These are phyloP conservation scores for Pycnomerus fuliginosus DNA, from an alignment of 2,888 invertebrate genomes.

Conservation along the genomic window DNA sequence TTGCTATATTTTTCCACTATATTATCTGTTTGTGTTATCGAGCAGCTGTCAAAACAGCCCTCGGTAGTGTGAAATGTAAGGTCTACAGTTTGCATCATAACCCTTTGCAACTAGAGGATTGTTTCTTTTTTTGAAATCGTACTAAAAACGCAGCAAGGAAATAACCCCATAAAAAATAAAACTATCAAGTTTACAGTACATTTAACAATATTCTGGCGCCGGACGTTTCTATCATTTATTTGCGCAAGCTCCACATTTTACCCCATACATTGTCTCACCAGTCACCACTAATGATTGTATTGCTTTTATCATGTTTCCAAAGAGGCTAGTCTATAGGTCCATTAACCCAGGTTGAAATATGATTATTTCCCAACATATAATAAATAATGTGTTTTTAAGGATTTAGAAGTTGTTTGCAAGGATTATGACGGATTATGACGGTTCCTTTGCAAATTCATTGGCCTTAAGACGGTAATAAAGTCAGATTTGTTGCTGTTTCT, in stretches of 20 bases:
- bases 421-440: slow-evolving; percentile 15
- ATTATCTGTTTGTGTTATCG: slow-evolving; percentile 9
- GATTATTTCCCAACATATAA: slow-evolving; percentile 6
- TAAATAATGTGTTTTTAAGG: slow-evolving; percentile 9
- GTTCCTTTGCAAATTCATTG: slow-evolving; percentile 11
- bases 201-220: slow-evolving; percentile 35
- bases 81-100: no score
- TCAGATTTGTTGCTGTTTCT: slow-evolving; percentile 19
- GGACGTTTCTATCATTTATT: slow-evolving; percentile 28
- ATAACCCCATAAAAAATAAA: slow-evolving; percentile 27
- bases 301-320: slow-evolving; percentile 10
- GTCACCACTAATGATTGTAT: slow-evolving; percentile 10
- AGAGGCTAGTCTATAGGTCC: no score
- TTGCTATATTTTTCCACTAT: slow-evolving; percentile 15
- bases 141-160: slow-evolving; percentile 26
- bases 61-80: slow-evolving; percentile 7
- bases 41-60: slow-evolving; percentile 9
- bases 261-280: slow-evolving; percentile 3
- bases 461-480: slow-evolving; percentile 15
- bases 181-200: slow-evolving; percentile 35
- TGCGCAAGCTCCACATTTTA: slow-evolving; percentile 13
- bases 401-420: slow-evolving; percentile 12
- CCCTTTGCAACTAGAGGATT: no score
- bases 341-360: not conserved
- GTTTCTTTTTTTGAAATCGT: slow-evolving; percentile 33